phyloP scores from a whole-genome alignment of 2,113 vertebrate genomes.

The Peromyscus polionotus region DNA sequence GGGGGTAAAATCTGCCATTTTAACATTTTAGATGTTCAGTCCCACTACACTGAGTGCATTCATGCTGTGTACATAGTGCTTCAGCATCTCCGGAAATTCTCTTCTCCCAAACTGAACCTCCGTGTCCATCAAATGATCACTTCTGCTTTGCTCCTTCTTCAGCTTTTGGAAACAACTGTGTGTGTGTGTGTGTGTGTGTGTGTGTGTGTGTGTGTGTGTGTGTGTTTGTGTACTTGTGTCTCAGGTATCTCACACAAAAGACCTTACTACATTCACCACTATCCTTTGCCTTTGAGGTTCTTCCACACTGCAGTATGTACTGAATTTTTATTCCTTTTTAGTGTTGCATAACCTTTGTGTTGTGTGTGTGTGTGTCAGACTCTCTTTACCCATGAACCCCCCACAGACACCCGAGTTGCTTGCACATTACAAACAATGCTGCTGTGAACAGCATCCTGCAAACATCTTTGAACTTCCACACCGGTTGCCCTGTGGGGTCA shows the following conservation, averaged over 20 bases:
- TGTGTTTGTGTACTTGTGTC: not conserved
- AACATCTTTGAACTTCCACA: not conserved
- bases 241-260: not conserved
- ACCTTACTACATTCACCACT: not conserved
- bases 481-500: not conserved
- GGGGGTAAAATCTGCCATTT: not conserved
- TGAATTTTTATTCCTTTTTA: not conserved
- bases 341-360: not conserved
- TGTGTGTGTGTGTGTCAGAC: not conserved
- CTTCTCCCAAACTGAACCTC: not conserved
- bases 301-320: not conserved
- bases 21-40: not conserved
- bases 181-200: not conserved
- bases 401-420: not conserved
- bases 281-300: not conserved
- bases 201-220: not conserved
- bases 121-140: rapidly evolving
- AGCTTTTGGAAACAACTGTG: not conserved
- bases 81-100: not conserved
- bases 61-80: too few relatives aligned
- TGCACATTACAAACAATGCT: not conserved
- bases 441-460: not conserved
- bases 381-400: not conserved
- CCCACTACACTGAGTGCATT: not conserved
- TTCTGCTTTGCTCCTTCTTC: not conserved